A percentile compares a stretch with the other conserved stretches of the same genome.
Evolutionary conservation across 2,113 vertebrate genomes (phyloP).

Genomic region (Dendropsophus ebraccatus): DNA sequence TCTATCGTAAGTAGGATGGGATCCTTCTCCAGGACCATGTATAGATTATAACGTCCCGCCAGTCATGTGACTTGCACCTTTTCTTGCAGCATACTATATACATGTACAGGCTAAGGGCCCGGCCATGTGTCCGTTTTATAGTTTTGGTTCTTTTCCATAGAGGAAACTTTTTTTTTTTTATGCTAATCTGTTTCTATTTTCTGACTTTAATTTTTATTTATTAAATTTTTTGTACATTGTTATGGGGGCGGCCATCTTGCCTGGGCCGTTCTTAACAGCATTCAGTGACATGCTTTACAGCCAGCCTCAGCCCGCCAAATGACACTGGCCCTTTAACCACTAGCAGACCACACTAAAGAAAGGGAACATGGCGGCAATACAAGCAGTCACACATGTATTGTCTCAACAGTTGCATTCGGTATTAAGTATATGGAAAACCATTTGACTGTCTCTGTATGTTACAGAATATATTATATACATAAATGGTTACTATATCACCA

Average conservation of each 20-base stretch:
- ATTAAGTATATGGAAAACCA: too few relatives aligned
- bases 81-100: not conserved
- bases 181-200: too few relatives aligned
- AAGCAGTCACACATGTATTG: not conserved
- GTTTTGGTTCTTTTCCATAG: too few relatives aligned
- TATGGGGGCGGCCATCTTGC: too few relatives aligned
- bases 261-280: too few relatives aligned
- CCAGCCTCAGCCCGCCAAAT: too few relatives aligned
- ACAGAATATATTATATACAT: not conserved
- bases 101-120: not conserved
- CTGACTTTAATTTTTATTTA: too few relatives aligned
- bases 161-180: too few relatives aligned
- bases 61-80: not conserved
- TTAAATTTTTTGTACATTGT: too few relatives aligned
- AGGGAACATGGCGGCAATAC: not conserved
- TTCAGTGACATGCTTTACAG: too few relatives aligned
- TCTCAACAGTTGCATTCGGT: too few relatives aligned
- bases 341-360: not conserved
- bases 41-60: not conserved
- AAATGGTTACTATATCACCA: not conserved
- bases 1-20: slow-evolving; percentile 76
- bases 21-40: not conserved
- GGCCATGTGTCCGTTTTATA: not conserved
- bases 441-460: not conserved
- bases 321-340: too few relatives aligned